Evolutionary conservation across 2,888 invertebrate species (phyloP).

Genomic region (Lycophotia porphyrea): DNA sequence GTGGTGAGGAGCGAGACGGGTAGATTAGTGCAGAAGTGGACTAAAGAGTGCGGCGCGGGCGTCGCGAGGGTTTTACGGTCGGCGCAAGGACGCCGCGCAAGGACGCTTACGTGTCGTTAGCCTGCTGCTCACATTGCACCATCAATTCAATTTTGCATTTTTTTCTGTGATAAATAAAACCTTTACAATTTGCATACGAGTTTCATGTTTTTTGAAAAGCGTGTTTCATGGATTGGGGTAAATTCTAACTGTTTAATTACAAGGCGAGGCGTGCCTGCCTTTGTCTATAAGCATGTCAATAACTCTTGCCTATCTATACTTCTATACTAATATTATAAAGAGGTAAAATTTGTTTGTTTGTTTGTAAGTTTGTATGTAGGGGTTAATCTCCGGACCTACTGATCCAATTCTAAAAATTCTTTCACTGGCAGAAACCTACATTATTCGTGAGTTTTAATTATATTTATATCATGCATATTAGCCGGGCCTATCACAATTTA

Average conservation of each 20-base stretch:
- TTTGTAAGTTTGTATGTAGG: no score
- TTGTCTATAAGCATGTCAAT: constrained; percentile 30
- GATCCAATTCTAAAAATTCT: no score
- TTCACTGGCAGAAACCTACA: no score
- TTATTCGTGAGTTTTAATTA: no score
- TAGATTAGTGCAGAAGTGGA: constrained; percentile 61
- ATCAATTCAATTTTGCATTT: constrained; percentile 14
- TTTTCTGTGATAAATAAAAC: constrained; percentile 18
- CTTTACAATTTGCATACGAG: background rate
- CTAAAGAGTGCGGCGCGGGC: constrained; percentile 73
- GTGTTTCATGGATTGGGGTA: constrained; percentile 4
- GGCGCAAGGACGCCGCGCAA: constrained; percentile 87
- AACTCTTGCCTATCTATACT: background rate
- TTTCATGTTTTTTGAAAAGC: constrained; percentile 1
- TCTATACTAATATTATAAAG: no score
- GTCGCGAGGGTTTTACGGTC: constrained; percentile 75
- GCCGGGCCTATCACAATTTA: no score
- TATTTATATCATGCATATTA: no score
- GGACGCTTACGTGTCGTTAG: constrained; percentile 82
- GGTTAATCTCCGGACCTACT: no score
- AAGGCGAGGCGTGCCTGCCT: constrained; percentile 13
- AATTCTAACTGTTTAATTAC: constrained; percentile 26
- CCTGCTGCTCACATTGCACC: constrained; percentile 61
- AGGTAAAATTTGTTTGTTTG: no score
- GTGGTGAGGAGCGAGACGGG: constrained; percentile 70